Conservation (phyloP, 2,888 invertebrate genomes). For the Coleophora deauratella region DNA sequence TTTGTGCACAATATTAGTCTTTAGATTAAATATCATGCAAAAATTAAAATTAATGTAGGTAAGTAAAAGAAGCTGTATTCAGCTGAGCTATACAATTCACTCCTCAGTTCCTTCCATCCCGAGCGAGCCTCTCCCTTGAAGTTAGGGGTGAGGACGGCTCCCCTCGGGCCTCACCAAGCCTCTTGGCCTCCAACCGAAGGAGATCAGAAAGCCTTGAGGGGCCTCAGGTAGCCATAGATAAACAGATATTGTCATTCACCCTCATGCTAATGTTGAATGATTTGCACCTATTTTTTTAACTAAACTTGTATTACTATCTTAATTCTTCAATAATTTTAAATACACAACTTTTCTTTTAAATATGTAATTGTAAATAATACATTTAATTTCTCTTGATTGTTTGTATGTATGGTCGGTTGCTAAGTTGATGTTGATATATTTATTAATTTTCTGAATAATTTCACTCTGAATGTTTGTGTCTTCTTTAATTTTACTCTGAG, state of each 20-base stretch:
- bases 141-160: constrained; percentile 69
- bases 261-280: constrained; percentile 14
- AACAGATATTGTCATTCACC: constrained; percentile 17
- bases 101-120: constrained; percentile 71
- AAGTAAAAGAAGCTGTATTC: too few species aligned
- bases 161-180: constrained; percentile 54
- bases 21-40: too few species aligned
- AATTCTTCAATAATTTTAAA: too few species aligned
- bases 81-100: too few species aligned
- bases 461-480: too few species aligned
- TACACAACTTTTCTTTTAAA: too few species aligned
- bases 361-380: too few species aligned
- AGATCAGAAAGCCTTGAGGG: constrained; percentile 76
- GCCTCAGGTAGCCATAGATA: constrained; percentile 54
- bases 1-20: too few species aligned
- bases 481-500: too few species aligned
- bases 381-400: too few species aligned
- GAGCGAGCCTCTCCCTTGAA: constrained; percentile 76
- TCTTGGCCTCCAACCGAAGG: constrained; percentile 60
- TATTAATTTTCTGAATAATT: not conserved
- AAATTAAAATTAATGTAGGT: too few species aligned
- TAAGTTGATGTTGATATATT: not conserved
- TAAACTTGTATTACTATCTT: too few species aligned
- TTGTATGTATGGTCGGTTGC: not conserved
- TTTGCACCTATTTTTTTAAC: not conserved